A percentile compares a stretch with the other conserved stretches of the same genome.
Conservation (phyloP, 1,140 invertebrate species). For the Pseudomyrmex flavicornis region DNA sequence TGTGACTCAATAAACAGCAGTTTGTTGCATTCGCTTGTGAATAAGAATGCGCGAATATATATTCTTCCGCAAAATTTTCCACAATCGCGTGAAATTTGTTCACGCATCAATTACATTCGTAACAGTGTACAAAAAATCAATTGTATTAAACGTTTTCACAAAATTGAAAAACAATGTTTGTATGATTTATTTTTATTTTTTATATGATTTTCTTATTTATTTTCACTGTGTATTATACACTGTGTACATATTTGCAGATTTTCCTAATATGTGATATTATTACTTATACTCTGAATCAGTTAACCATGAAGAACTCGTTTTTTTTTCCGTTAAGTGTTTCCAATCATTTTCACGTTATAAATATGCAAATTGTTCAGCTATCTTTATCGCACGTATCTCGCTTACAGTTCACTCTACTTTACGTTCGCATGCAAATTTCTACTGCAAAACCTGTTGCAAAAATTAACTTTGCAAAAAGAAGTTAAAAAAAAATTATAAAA, state of each 20-base stretch:
- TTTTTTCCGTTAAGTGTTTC: not conserved
- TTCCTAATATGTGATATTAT: no score
- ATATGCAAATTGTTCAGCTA: not conserved
- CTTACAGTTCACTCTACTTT: not conserved
- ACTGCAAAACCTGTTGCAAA: no score
- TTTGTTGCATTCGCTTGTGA: slow-evolving; percentile 9
- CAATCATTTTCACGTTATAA: slow-evolving; percentile 16
- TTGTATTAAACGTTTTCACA: not conserved
- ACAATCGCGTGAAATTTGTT: not conserved
- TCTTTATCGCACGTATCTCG: not conserved
- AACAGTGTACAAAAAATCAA: not conserved
- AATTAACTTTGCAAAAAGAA: no score
- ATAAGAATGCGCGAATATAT: not conserved
- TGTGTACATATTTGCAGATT: no score
- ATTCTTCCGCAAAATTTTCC: not conserved
- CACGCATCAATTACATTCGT: not conserved
- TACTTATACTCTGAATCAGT: no score
- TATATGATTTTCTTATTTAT: no score
- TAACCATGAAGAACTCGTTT: not conserved
- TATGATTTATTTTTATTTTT: no score
- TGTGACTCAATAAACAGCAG: slow-evolving; percentile 1
- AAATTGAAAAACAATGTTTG: not conserved
- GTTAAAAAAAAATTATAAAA: no score
- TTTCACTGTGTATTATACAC: no score
- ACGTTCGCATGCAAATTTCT: not conserved